Evolutionary conservation across 1,140 invertebrate genomes (phyloP).

Genomic region (Argopecten irradians): DNA sequence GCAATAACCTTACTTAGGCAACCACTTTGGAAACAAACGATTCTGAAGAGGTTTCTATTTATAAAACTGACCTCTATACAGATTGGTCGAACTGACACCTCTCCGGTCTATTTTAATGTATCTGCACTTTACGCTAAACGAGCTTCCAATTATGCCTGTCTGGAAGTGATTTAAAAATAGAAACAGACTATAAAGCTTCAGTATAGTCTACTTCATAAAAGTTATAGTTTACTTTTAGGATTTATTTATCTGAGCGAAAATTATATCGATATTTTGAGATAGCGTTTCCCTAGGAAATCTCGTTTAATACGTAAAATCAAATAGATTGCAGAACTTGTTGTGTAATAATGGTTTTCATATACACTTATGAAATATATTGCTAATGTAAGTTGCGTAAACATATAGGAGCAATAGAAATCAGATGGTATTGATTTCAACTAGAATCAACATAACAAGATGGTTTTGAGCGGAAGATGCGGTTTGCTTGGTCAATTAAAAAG

Average conservation of each 20-base stretch:
- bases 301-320: too few relatives aligned
- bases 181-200: background rate
- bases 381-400: background rate
- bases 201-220: background rate
- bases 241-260: too few relatives aligned
- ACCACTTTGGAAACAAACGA: background rate
- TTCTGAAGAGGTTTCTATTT: background rate
- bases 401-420: background rate
- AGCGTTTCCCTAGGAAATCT: too few relatives aligned
- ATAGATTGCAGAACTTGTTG: too few relatives aligned
- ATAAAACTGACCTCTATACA: background rate
- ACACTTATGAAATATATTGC: too few relatives aligned
- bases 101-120: background rate
- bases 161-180: background rate
- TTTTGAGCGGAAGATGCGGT: constrained; percentile 4
- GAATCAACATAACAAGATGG: background rate
- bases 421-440: background rate
- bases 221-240: too few relatives aligned
- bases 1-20: background rate
- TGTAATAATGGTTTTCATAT: too few relatives aligned
- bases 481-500: background rate
- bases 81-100: background rate
- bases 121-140: background rate
- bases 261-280: too few relatives aligned
- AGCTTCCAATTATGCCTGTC: background rate